These are phyloP conservation scores for Rhea pennata DNA, from an alignment of 2,113 vertebrate genomes.

Conservation along the genomic window DNA sequence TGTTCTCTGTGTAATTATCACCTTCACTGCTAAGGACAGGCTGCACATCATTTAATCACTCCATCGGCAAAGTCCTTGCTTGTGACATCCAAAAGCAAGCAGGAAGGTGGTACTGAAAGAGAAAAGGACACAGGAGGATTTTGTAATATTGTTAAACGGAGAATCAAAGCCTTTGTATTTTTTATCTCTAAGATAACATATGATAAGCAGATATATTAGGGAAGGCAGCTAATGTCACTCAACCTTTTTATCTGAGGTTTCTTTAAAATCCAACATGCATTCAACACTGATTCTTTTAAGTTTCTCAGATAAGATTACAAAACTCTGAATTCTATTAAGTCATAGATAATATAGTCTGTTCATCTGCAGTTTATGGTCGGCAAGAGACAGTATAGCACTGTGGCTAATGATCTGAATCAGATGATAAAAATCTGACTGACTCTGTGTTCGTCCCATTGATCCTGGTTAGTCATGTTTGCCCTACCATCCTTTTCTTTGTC, in stretches of 20 bases:
- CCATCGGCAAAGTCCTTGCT: constrained; percentile 43
- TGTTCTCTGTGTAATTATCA: constrained; percentile 54
- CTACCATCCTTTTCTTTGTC: neutral
- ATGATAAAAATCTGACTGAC: neutral
- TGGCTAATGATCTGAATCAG: neutral
- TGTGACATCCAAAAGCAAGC: constrained; percentile 4
- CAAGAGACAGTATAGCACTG: neutral
- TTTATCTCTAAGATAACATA: neutral
- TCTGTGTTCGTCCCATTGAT: neutral
- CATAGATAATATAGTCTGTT: neutral
- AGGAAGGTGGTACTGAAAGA: neutral
- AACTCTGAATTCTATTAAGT: neutral
- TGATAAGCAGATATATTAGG: neutral
- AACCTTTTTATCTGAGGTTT: neutral
- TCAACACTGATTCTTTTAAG: neutral
- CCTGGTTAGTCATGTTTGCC: neutral
- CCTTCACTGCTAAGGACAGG: constrained; percentile 44
- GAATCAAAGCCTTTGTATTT: neutral
- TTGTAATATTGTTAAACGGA: neutral
- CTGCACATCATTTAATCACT: constrained; percentile 63
- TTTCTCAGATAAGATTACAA: neutral
- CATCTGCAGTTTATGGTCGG: neutral
- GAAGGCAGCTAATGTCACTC: neutral
- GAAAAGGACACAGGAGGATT: neutral
- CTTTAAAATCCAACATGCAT: neutral